These are phyloP conservation scores for Opisthocomus hoazin DNA, from an alignment of 2,113 vertebrate species.

Conservation along the genomic window DNA sequence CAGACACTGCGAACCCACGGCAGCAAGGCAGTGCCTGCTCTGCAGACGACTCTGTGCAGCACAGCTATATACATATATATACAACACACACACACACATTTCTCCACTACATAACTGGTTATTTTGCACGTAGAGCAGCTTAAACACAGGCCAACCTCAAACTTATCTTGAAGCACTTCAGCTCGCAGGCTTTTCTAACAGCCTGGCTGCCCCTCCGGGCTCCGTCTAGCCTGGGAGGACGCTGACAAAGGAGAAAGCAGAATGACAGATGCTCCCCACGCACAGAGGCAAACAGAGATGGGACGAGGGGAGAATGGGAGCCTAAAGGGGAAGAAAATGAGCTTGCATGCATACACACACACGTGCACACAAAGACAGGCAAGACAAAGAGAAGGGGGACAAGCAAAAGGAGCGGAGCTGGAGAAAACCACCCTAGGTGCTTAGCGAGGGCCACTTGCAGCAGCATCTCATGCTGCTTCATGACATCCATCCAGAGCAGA, in stretches of 20 bases:
- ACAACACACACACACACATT: no score
- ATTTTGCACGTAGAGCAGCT: neutral
- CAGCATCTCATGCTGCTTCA: neutral
- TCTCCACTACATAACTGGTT: neutral
- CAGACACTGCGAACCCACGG: neutral
- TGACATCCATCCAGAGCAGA: neutral
- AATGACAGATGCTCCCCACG: constrained; percentile 38
- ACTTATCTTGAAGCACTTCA: neutral
- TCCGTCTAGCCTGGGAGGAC: neutral
- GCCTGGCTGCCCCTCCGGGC: neutral
- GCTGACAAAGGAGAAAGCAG: constrained; percentile 33
- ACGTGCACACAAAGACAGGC: neutral
- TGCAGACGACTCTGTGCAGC: neutral
- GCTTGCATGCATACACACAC: neutral
- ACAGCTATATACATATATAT: no score
- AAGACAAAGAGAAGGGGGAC: constrained; percentile 31
- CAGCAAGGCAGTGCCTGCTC: neutral
- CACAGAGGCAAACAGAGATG: neutral
- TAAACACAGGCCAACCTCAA: neutral
- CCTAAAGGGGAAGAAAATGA: constrained; percentile 38
- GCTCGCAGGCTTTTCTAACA: neutral
- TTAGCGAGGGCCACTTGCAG: neutral
- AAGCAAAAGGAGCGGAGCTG: neutral
- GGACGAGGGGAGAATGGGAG: neutral
- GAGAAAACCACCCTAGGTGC: neutral